phyloP scores from a whole-genome alignment of 2,888 invertebrate genomes.

The Agriotes lineatus region DNA sequence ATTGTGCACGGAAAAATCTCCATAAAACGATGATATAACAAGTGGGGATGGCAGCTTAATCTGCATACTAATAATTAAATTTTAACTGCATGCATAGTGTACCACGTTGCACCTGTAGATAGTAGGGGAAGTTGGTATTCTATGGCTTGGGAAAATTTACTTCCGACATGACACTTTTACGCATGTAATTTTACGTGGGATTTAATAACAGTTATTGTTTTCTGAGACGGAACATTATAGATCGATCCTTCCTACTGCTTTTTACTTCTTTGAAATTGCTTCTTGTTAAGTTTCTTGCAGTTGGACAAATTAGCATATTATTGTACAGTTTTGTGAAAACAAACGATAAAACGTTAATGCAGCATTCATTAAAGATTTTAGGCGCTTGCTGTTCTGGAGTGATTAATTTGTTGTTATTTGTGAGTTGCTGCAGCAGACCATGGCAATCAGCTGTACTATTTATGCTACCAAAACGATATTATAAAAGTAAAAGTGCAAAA shows the following conservation, averaged over 20 bases:
- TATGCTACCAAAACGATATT: no score
- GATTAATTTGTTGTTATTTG: no score
- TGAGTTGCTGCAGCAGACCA: no score
- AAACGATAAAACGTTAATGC: no score
- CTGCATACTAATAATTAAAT: constrained; percentile 7
- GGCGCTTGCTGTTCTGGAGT: no score
- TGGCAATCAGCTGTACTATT: no score
- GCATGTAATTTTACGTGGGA: constrained; percentile 13
- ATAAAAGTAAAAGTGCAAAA: no score
- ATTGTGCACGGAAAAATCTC: neutral
- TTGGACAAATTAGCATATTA: no score
- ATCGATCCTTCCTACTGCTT: neutral
- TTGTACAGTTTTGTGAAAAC: no score
- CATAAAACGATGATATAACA: neutral
- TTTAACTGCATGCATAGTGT: constrained; percentile 5
- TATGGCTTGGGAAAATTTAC: constrained; percentile 16
- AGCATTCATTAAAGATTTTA: no score
- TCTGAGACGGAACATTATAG: neutral
- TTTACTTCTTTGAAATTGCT: no score
- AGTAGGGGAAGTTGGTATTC: constrained; percentile 16
- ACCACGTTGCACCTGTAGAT: constrained; percentile 3
- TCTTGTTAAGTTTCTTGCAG: no score
- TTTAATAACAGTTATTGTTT: constrained; percentile 5
- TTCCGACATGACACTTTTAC: constrained; percentile 20
- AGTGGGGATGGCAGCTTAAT: neutral